Conservation (phyloP, 2,888 invertebrate species). For the Eurytoma adleriae region DNA sequence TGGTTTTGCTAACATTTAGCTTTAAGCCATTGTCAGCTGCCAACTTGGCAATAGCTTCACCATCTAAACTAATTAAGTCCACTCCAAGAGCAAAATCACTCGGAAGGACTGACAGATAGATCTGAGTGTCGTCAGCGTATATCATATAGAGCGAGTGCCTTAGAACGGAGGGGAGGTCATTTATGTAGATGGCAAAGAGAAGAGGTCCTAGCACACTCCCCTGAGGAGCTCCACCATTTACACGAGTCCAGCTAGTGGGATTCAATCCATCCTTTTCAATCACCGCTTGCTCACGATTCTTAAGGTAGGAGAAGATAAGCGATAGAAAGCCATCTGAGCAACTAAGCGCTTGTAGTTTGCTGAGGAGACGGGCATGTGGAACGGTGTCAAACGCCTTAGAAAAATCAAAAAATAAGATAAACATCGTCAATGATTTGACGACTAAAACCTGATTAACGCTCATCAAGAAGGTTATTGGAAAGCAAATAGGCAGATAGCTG, state of each 20-base stretch:
- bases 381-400: conserved; percentile 8
- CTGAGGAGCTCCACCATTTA: not conserved
- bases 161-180: too few species aligned
- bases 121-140: not conserved
- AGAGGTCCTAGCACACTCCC: not conserved
- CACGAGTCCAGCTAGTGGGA: not conserved
- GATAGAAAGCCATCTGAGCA: not conserved
- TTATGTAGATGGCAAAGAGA: too few species aligned
- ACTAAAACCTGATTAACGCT: too few species aligned
- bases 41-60: not conserved
- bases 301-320: not conserved
- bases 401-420: conserved; percentile 28
- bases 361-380: not conserved
- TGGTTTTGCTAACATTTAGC: not conserved
- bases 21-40: not conserved
- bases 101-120: not conserved
- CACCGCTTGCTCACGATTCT: not conserved
- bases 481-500: conserved; percentile 35
- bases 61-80: too few species aligned
- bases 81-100: not conserved
- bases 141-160: too few species aligned
- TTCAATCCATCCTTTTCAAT: not conserved
- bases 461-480: conserved; percentile 26
- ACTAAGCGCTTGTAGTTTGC: not conserved
- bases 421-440: too few species aligned